Percentiles rank a stretch among this genome's conserved stretches.
These are phyloP conservation scores for Tanypteryx hageni DNA, from an alignment of 2,888 invertebrate species.

Conservation along the genomic window DNA sequence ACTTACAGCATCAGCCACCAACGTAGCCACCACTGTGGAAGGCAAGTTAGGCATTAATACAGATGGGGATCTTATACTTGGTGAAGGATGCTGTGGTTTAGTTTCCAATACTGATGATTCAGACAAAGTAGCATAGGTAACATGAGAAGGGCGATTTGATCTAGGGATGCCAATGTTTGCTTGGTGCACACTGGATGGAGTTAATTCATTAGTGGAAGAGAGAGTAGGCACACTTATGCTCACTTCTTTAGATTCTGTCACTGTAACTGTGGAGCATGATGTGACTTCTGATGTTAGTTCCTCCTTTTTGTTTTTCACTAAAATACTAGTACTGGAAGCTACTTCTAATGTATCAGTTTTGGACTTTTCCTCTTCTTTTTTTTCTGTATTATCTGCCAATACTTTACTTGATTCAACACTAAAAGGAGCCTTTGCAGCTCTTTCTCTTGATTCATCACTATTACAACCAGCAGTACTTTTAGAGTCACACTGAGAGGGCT, in stretches of 20 bases:
- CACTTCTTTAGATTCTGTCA: not conserved
- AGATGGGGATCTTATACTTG: constrained; percentile 60
- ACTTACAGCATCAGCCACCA: constrained; percentile 70
- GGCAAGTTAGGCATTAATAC: constrained; percentile 55
- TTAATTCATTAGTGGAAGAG: constrained; percentile 77
- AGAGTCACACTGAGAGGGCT: not conserved
- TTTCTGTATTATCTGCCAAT: too few species aligned
- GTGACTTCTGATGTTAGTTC: not conserved
- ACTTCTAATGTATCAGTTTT: constrained; percentile 6
- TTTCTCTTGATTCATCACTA: not conserved
- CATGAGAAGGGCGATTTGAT: constrained; percentile 36
- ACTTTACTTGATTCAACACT: not conserved
- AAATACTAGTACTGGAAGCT: not conserved
- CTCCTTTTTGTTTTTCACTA: not conserved
- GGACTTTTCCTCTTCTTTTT: not conserved
- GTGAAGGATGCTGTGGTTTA: constrained; percentile 25
- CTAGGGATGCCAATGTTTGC: constrained; percentile 71
- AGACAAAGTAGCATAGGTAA: constrained; percentile 31
- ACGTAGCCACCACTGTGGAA: constrained; percentile 68
- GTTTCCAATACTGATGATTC: constrained; percentile 20
- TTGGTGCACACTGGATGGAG: constrained; percentile 73
- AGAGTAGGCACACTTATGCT: constrained; percentile 46
- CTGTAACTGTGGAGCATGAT: not conserved
- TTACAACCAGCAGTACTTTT: not conserved
- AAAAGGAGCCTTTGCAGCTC: not conserved